phyloP scores from a whole-genome alignment of 2,113 vertebrate species.

The Seriola dumerili region DNA sequence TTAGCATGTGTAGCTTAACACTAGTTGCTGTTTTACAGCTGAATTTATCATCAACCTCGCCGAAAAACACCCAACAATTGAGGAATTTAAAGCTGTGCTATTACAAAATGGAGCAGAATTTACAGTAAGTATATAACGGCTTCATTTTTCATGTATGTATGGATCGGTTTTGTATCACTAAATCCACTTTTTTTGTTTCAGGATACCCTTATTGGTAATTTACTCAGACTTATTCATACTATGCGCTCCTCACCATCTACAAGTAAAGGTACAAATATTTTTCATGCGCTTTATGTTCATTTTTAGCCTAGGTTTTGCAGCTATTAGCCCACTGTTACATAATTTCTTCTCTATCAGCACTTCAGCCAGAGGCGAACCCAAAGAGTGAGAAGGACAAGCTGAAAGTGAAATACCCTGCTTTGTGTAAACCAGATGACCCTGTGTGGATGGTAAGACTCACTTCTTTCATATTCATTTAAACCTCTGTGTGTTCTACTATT shows the following conservation, averaged over 20 bases:
- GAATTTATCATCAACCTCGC: constrained; percentile 93
- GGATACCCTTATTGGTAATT: constrained; percentile 92
- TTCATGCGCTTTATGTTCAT: not conserved
- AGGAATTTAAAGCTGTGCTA: constrained; percentile 87
- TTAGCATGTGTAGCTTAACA: not conserved
- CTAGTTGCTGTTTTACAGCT: constrained; percentile 75
- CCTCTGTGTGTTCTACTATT: not conserved
- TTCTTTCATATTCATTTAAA: not conserved
- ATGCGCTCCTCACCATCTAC: constrained; percentile 88
- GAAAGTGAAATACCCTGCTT: constrained; percentile 91
- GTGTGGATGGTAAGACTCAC: constrained; percentile 83
- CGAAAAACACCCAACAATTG: constrained; percentile 89
- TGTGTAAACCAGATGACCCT: constrained; percentile 92
- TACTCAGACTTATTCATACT: constrained; percentile 91
- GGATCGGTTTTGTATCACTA: constrained; percentile 2
- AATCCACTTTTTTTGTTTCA: constrained; percentile 43
- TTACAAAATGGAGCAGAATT: constrained; percentile 93
- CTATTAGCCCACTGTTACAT: not conserved
- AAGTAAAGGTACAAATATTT: constrained; percentile 83
- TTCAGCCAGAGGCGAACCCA: constrained; percentile 78
- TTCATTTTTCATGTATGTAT: not conserved
- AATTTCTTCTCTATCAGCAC: not conserved
- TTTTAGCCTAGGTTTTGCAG: not conserved
- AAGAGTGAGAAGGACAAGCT: constrained; percentile 89
- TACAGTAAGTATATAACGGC: constrained; percentile 81